Evolutionary conservation across 2,888 invertebrate species (phyloP), one percentile per base, ranked within the genome.

Genomic region (Rhogogaster chlorosoma): DNA sequence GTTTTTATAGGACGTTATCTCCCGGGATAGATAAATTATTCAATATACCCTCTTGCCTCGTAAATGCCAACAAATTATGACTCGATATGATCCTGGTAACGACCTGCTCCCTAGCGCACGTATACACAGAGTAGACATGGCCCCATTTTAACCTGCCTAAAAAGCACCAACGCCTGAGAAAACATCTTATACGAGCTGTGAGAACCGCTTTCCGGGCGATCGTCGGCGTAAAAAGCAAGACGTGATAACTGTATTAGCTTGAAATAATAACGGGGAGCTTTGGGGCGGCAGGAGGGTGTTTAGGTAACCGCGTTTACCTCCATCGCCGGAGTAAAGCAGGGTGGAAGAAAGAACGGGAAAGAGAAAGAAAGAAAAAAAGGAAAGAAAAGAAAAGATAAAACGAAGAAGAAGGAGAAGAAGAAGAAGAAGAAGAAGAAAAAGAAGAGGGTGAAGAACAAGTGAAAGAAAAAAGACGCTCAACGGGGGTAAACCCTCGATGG

Each of bases 181-280:
- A 83, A 83, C 83, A 67, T 83, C 80, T 83, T 83, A 45, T 42
- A 67, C 83, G 67, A 64, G 26, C 29, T 49, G 80, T 22, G 61
- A 38, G 57, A 80, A 29, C 26, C 38, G 42, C 32, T 83, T 67
- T 83, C 49, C 32, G 61, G 67, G 67, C 42, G 83, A 83, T 83
- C 80, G 12, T 70, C 45, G 83, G 67, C 83, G 83, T 83, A 83
- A 36, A 57, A 75, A 75, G 36, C 75, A 61, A 45, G 85, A 45
- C 67, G 73, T 84, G 75, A 84, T 86, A 77, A 53, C 82, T 84
- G 67, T 64, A 83, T 70, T 78, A 86, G 84, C 64, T 67, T 80
- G 85, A 85, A 84, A 86, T 85, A 86, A 85, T 84, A 86, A 73
- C 80, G 83, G 83, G 67, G 83, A 38, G 80, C 38, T 36, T 12